A percentile compares a stretch with the other conserved stretches of the same genome.
Conservation (phyloP, 2,797 vertebrate genomes). For the Bovichtus variegatus region DNA sequence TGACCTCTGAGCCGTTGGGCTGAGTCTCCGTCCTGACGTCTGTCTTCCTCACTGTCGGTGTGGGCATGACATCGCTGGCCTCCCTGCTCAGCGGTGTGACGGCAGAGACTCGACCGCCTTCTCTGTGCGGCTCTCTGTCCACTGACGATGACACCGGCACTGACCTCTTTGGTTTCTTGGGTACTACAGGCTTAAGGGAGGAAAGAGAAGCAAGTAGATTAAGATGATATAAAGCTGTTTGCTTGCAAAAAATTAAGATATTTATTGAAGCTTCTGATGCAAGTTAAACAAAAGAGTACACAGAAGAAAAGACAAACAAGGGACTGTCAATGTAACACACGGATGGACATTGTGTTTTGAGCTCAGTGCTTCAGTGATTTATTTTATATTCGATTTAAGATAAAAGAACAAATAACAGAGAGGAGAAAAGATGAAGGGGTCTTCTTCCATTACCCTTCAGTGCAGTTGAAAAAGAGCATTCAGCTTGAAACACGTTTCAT, state of each 20-base stretch:
- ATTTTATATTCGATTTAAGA: not conserved
- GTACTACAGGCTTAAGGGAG: constrained; percentile 80
- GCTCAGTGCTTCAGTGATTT: not conserved
- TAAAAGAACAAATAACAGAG: not conserved
- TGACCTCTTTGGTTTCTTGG: constrained; percentile 86
- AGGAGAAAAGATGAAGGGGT: not conserved
- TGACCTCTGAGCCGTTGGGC: constrained; percentile 88
- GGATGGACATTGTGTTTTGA: not conserved
- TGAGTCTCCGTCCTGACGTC: constrained; percentile 87
- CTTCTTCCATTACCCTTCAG: not conserved
- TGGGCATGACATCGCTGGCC: constrained; percentile 77
- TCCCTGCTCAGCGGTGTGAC: constrained; percentile 76
- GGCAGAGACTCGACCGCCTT: constrained; percentile 72
- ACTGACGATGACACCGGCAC: constrained; percentile 81
- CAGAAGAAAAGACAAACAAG: not conserved
- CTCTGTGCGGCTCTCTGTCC: constrained; percentile 81
- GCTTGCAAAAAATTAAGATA: not conserved
- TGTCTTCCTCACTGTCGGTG: constrained; percentile 84
- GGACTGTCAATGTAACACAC: not conserved
- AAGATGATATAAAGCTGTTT: not conserved
- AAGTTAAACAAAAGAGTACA: not conserved
- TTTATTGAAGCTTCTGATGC: not conserved
- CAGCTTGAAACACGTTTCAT: not conserved
- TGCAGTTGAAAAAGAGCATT: not conserved
- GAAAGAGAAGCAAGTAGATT: not conserved